phyloP scores from a whole-genome alignment of 1,140 invertebrate genomes.

The Drosophila mauritiana region DNA sequence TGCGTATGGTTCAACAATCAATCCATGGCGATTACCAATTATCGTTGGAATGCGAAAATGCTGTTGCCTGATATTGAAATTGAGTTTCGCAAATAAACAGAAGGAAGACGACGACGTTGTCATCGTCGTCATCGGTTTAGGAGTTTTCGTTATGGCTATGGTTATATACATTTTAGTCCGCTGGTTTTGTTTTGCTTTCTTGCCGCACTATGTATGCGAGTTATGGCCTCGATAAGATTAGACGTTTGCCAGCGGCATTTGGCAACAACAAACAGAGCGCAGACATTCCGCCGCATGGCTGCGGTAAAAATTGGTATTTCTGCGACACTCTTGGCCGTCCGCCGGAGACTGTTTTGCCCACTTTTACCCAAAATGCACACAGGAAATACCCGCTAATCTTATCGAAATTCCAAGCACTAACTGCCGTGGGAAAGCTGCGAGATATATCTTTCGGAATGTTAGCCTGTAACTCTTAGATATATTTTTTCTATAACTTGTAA shows the following conservation, averaged over 20 bases:
- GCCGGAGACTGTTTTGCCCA: constrained; percentile 22
- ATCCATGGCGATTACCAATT: constrained; percentile 81
- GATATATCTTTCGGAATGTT: constrained; percentile 36
- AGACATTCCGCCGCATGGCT: constrained; percentile 64
- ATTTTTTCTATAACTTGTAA: constrained; percentile 12
- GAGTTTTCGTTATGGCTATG: constrained; percentile 5
- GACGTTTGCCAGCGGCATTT: constrained; percentile 43
- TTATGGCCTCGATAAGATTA: constrained; percentile 79
- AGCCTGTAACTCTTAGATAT: neutral
- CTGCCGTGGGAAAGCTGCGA: constrained; percentile 72
- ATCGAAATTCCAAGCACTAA: constrained; percentile 61
- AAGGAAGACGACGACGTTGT: constrained; percentile 37
- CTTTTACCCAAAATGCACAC: constrained; percentile 73
- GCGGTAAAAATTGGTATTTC: constrained; percentile 62
- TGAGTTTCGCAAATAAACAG: constrained; percentile 69
- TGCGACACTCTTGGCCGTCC: constrained; percentile 33
- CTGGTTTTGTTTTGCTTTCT: constrained; percentile 43
- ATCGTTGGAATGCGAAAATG: constrained; percentile 79
- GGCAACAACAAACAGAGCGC: constrained; percentile 56
- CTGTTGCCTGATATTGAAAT: constrained; percentile 79
- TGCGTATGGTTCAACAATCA: constrained; percentile 61
- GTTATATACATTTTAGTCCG: neutral
- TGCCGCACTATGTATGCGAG: constrained; percentile 62
- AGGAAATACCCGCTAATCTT: constrained; percentile 78
- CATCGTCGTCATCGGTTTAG: constrained; percentile 68